A percentile compares a stretch with the other conserved stretches of the same genome.
These are phyloP conservation scores for Rhinolophus ferrumequinum DNA, from an alignment of 2,113 vertebrate species.

Conservation along the genomic window DNA sequence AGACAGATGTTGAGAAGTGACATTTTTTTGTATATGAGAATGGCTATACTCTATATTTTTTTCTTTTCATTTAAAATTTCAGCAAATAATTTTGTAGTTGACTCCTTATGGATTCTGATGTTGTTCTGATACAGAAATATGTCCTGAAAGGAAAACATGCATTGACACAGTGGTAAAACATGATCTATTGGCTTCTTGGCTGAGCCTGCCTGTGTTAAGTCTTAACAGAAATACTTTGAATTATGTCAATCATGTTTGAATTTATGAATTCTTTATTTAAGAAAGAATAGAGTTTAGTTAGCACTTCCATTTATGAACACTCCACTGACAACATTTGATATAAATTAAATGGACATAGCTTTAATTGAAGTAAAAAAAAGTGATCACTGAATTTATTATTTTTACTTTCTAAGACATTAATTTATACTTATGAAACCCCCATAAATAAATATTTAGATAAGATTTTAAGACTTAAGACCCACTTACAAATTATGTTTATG, in stretches of 20 bases:
- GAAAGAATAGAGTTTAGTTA: neutral
- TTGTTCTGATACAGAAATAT: neutral
- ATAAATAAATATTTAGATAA: conserved; percentile 21
- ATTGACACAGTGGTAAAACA: neutral
- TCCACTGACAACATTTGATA: neutral
- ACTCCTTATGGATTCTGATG: neutral
- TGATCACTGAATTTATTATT: neutral
- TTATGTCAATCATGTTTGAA: neutral
- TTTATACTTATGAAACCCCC: neutral
- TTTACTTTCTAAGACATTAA: conserved; percentile 38
- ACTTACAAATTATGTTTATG: neutral
- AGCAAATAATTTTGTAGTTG: neutral
- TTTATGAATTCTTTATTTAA: conserved; percentile 20
- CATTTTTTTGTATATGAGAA: neutral
- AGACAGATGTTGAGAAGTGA: neutral
- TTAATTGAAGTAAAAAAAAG: conserved; percentile 41
- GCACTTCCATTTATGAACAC: neutral
- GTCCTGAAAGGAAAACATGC: neutral
- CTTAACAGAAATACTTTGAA: neutral
- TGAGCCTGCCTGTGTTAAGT: neutral
- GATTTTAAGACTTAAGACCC: conserved; percentile 1
- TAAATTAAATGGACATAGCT: conserved; percentile 23
- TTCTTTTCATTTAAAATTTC: neutral
- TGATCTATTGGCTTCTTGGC: neutral
- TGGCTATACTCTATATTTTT: neutral